These are phyloP conservation scores for Paraescarpia echinospica DNA, from an alignment of 1,140 invertebrate species.

Conservation along the genomic window DNA sequence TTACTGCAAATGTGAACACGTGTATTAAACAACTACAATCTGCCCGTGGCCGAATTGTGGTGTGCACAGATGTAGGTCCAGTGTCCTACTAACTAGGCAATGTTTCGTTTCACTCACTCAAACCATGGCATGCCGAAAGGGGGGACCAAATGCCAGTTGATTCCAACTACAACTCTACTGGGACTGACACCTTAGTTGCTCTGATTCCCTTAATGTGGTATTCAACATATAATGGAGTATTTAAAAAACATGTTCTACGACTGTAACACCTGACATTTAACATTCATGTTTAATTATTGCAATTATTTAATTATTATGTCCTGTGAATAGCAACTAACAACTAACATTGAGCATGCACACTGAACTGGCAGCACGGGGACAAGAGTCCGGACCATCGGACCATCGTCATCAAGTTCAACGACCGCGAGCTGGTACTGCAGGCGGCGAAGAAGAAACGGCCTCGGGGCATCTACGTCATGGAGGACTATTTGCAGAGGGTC, in stretches of 20 bases:
- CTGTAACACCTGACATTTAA: neutral
- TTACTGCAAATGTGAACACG: neutral
- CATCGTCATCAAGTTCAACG: too few species aligned
- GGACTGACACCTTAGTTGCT: neutral
- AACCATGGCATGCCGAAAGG: neutral
- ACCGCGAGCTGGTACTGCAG: too few species aligned
- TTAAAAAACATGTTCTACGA: neutral
- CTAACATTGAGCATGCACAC: too few species aligned
- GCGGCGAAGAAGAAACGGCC: too few species aligned
- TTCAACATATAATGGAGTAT: neutral
- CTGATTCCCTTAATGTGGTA: neutral
- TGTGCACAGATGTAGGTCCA: neutral
- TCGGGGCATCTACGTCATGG: too few species aligned
- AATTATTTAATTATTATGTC: neutral
- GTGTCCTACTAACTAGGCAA: neutral
- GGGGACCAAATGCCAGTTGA: neutral
- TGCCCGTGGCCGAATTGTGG: neutral
- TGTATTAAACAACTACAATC: neutral
- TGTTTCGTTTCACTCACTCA: neutral
- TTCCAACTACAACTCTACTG: neutral
- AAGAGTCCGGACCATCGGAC: too few species aligned
- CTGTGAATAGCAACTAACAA: neutral
- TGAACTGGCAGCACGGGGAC: too few species aligned
- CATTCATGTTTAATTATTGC: neutral
- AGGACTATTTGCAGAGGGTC: too few species aligned